Evolutionary conservation across 2,888 invertebrate species (phyloP), one percentile per base, ranked within the genome.

Genomic region (Cantharis flavilabris): DNA sequence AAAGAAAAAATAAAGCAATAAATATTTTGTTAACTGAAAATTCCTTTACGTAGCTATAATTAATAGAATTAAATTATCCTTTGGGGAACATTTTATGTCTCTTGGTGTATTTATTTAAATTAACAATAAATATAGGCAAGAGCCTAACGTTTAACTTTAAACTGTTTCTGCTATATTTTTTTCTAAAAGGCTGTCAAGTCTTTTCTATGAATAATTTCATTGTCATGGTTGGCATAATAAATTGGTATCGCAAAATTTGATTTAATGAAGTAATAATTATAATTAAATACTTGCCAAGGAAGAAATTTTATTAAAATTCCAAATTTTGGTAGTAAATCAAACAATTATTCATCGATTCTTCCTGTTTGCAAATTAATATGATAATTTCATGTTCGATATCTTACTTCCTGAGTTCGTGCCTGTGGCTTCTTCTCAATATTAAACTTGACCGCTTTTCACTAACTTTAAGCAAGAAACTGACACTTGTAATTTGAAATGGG

Each of bases 351-450:
- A 67, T 67, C 65, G 26, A 67, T 18, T 67, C 49, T 67, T 67
- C 65, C 26, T 64, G 64, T 23, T 20, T 18, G n/a, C 65, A 67
- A 67, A 67, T 67, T 67, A 26, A 23, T 67, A 67, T 49, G 49
- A 49, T 67, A 23, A 67, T 67, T 67, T 23, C 23, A 13, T 16
- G n/a, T 67, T 23, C 65, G 20, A 23, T 67, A 67, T 67, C 65
- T 67, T 67, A 67, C 65, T 20, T 67, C 26, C 26, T 26, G 23
- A 67, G 26, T 23, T 23, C 65, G 65, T 67, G 65, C 65, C 26
- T 67, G 65, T 67, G 65, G 65, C 65, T 67, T 67, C 49, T 49
- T 49, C 65, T 67, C 65, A 23, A 67, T 67, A 67, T 67, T 67
- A 67, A 67, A 67, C 65, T 67, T 67, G 20, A 23, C 65, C 65